These are phyloP conservation scores for Balaeniceps rex DNA, from an alignment of 2,113 vertebrate genomes.

Conservation along the genomic window DNA sequence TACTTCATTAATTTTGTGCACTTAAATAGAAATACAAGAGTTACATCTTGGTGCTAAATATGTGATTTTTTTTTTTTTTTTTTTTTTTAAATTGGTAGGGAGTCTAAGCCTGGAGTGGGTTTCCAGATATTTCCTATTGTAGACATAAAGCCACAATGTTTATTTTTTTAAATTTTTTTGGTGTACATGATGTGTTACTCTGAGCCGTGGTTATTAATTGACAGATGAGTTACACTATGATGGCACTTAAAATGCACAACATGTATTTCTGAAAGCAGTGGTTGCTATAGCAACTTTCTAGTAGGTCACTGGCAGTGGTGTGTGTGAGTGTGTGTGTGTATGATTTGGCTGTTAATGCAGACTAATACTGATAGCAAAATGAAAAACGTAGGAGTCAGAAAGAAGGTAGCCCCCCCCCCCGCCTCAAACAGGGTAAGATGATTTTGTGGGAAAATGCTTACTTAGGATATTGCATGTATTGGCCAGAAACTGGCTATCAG, in stretches of 20 bases:
- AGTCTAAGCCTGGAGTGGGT: neutral
- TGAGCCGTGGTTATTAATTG: constrained; percentile 76
- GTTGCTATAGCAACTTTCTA: constrained; percentile 89
- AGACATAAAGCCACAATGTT: neutral
- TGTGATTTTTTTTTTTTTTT: neutral
- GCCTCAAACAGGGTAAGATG: neutral
- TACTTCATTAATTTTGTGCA: neutral
- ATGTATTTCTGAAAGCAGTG: constrained; percentile 87
- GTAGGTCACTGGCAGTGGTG: constrained; percentile 84
- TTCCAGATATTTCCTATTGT: neutral
- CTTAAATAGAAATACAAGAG: neutral
- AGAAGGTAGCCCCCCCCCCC: constrained; percentile 50
- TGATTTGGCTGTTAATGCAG: constrained; percentile 86
- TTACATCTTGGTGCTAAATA: neutral
- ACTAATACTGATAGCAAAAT: constrained; percentile 80
- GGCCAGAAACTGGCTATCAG: neutral
- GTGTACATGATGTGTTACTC: constrained; percentile 21
- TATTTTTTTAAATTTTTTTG: neutral
- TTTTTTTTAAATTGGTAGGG: neutral
- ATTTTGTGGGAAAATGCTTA: neutral
- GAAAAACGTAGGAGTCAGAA: constrained; percentile 61
- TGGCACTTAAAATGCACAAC: constrained; percentile 92
- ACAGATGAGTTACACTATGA: constrained; percentile 77
- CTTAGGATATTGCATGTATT: neutral
- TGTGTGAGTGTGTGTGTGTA: constrained; percentile 72